Percentiles rank a stretch among this genome's conserved stretches.
Conservation (phyloP, 2,797 vertebrate species). For the Halcyon smyrnensis region DNA sequence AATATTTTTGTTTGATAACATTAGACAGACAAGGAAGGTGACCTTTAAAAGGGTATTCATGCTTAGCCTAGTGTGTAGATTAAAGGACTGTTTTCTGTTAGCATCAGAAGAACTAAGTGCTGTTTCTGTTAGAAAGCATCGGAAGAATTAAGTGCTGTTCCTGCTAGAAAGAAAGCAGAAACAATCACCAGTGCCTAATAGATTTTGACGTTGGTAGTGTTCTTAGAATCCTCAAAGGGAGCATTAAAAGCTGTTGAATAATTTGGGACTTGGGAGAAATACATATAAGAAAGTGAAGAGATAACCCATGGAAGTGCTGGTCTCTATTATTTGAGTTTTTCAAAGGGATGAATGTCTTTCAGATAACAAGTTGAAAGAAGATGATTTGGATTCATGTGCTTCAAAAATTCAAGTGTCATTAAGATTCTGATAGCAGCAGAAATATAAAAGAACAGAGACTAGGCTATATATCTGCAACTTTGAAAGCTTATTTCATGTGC, state of each 20-base stretch:
- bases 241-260: slow-evolving; percentile 58
- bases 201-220: slow-evolving; percentile 33
- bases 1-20: slow-evolving; percentile 31
- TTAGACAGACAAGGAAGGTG: slow-evolving; percentile 47
- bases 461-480: neutral
- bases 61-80: slow-evolving; percentile 20
- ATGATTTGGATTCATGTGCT: slow-evolving; percentile 26
- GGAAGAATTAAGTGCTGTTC: slow-evolving; percentile 42
- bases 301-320: neutral
- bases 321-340: slow-evolving; percentile 35
- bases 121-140: slow-evolving; percentile 45
- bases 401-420: slow-evolving; percentile 45
- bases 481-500: neutral
- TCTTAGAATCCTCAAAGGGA: slow-evolving; percentile 62
- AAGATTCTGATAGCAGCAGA: neutral
- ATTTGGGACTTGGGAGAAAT: slow-evolving; percentile 46
- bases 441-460: neutral
- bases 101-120: slow-evolving; percentile 54
- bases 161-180: slow-evolving; percentile 53
- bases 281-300: slow-evolving; percentile 19
- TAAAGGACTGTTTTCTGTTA: slow-evolving; percentile 33
- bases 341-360: slow-evolving; percentile 10
- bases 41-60: slow-evolving; percentile 54
- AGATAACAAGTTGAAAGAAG: slow-evolving; percentile 56
- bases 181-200: slow-evolving; percentile 40